phyloP scores from a whole-genome alignment of 2,888 invertebrate species.

The Chrysomela aeneicollis region DNA sequence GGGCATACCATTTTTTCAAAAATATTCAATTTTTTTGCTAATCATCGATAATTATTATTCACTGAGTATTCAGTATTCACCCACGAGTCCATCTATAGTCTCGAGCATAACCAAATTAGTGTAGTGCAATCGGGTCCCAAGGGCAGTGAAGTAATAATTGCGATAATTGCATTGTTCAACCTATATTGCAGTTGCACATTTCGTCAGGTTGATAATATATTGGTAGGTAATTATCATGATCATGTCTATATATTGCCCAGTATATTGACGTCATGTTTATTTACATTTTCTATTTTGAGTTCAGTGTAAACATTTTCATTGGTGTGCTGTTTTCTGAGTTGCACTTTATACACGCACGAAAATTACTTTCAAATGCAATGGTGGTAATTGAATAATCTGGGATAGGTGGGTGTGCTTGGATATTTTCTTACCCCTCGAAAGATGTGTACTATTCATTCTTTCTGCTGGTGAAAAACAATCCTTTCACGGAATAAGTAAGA shows the following conservation, averaged over 20 bases:
- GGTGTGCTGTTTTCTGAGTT: not conserved
- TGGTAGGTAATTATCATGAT: not conserved
- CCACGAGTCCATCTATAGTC: too few species aligned
- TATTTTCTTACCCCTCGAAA: conserved; percentile 43
- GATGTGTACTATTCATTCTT: conserved; percentile 46
- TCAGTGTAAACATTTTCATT: not conserved
- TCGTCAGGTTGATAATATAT: too few species aligned
- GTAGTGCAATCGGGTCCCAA: not conserved
- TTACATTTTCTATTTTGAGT: conserved; percentile 38
- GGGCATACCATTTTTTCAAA: too few species aligned
- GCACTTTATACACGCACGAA: not conserved
- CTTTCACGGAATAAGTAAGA: conserved; percentile 6
- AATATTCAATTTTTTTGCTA: too few species aligned
- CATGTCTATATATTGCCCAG: too few species aligned
- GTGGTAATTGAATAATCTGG: too few species aligned
- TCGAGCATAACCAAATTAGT: too few species aligned
- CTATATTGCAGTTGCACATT: conserved; percentile 22
- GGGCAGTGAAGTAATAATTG: not conserved
- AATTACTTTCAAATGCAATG: not conserved
- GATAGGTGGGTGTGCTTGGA: not conserved
- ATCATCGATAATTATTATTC: too few species aligned
- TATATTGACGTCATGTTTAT: conserved; percentile 37
- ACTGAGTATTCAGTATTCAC: too few species aligned
- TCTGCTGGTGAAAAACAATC: conserved; percentile 9
- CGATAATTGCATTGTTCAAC: not conserved